Conservation (phyloP, 2,113 vertebrate species). For the Anser cygnoides region DNA sequence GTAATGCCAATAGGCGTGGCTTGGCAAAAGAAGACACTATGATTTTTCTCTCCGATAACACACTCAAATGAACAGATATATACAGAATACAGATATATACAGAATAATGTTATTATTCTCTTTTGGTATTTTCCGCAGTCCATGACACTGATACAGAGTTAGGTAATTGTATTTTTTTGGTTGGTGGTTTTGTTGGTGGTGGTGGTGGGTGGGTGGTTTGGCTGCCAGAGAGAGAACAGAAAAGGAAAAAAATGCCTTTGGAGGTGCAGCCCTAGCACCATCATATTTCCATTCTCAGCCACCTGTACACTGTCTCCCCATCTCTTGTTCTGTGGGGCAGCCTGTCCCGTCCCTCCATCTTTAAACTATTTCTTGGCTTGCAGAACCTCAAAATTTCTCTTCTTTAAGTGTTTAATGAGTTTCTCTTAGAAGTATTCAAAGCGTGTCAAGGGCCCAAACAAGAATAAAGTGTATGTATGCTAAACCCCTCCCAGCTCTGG, state of each 20-base stretch:
- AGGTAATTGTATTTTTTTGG: not conserved
- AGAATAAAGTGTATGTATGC: accelerated
- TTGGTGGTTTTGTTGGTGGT: too few relatives aligned
- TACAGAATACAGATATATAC: too few relatives aligned
- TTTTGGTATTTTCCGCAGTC: not conserved
- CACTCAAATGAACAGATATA: not conserved
- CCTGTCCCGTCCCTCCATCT: not conserved
- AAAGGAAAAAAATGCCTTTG: not conserved
- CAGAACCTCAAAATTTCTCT: not conserved
- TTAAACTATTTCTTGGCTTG: not conserved
- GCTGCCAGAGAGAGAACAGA: not conserved
- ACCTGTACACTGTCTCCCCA: not conserved
- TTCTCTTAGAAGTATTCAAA: not conserved
- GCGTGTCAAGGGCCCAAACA: not conserved
- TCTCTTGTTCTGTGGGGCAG: not conserved
- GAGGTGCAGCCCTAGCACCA: not conserved
- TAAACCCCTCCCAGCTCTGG: not conserved
- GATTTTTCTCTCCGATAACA: not conserved
- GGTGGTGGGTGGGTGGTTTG: not conserved
- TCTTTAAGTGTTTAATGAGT: not conserved
- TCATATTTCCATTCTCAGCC: not conserved
- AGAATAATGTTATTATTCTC: not conserved
- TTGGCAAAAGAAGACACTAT: not conserved
- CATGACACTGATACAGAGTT: not conserved
- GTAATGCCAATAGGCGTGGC: not conserved